Evolutionary conservation across 2,797 vertebrate genomes (phyloP).

Genomic region (Smutsia gigantea): DNA sequence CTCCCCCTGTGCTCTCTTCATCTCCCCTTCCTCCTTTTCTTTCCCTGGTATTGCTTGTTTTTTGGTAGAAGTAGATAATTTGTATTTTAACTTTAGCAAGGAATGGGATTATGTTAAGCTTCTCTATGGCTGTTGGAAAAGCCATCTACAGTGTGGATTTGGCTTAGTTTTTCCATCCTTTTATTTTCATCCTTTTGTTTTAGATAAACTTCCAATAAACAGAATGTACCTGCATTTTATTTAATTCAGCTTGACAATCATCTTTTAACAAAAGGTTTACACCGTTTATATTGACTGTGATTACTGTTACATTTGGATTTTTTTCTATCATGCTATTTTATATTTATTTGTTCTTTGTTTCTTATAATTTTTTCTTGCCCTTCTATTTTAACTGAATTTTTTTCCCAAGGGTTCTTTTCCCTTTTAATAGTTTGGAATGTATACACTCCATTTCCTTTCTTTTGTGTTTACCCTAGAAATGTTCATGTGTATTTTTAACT

Average conservation of each 20-base stretch:
- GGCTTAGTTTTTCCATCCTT: conserved; percentile 29
- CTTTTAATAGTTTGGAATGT: neutral
- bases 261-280: conserved; percentile 1
- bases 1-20: too few relatives aligned
- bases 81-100: conserved; percentile 31
- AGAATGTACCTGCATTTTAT: neutral
- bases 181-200: conserved; percentile 2
- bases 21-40: too few relatives aligned
- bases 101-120: neutral
- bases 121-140: neutral
- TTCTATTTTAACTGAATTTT: neutral
- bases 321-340: neutral
- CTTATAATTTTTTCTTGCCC: neutral
- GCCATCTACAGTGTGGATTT: neutral
- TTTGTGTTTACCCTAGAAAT: neutral
- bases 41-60: neutral
- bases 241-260: conserved; percentile 12
- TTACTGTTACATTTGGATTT: neutral
- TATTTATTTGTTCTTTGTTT: conserved; percentile 10
- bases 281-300: neutral
- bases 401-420: neutral
- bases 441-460: neutral
- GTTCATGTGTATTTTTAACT: neutral
- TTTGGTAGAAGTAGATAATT: neutral
- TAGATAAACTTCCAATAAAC: neutral